Percentiles rank a stretch among this genome's conserved stretches.
These are phyloP conservation scores for Mellivora capensis DNA, from an alignment of 2,113 vertebrate species.

Conservation along the genomic window DNA sequence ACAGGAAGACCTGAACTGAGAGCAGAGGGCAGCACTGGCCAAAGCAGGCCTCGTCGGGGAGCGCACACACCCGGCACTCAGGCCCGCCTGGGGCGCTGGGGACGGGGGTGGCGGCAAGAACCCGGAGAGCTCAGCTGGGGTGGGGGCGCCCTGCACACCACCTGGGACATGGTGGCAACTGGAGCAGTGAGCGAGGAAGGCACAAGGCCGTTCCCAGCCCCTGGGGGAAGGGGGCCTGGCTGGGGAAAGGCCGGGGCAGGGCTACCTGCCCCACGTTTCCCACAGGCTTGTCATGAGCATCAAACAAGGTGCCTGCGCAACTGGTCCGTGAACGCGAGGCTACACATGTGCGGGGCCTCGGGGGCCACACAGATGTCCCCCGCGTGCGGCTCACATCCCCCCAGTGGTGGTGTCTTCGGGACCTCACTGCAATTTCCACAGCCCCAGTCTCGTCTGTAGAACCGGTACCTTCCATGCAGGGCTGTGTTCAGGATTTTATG, in stretches of 20 bases:
- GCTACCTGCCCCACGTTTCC: neutral
- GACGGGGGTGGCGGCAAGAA: neutral
- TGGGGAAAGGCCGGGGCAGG: neutral
- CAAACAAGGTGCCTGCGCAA: neutral
- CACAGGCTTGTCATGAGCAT: neutral
- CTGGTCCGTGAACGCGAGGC: neutral
- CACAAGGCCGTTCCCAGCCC: neutral
- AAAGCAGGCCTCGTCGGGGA: neutral
- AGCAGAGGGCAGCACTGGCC: neutral
- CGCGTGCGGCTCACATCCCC: fast-evolving
- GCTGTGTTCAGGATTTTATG: neutral
- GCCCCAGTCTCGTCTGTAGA: neutral
- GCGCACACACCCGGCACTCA: neutral
- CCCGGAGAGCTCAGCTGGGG: neutral
- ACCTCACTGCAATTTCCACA: neutral
- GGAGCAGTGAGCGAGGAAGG: neutral
- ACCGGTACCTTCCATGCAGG: neutral
- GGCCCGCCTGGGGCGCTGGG: neutral
- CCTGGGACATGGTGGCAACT: neutral
- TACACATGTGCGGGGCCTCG: neutral
- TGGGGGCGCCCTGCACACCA: too few species aligned
- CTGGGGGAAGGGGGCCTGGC: too few species aligned
- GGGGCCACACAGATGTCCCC: neutral
- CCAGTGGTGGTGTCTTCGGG: neutral
- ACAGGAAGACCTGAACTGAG: neutral